Base-by-base conservation (phyloP, 2,113 vertebrate species). In the Lepus americanus region DNA sequence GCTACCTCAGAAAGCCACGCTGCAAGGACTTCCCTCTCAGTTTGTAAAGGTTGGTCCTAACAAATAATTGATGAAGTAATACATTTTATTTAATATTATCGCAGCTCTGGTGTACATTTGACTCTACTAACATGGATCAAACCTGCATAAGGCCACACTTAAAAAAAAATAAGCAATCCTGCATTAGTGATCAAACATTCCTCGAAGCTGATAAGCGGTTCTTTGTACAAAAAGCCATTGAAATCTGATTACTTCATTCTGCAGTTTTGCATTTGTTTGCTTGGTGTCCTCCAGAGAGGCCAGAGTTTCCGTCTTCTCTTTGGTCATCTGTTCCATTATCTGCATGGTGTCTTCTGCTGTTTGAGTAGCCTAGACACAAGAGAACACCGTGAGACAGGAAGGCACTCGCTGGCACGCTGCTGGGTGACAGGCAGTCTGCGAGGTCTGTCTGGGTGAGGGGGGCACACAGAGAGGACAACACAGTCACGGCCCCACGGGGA, bases 321-420 rank as follows among this genome's bases (percentile, higher is more conserved):
- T 98, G 93, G 98, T 98, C 96, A 99, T 98, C 97, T 98, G 98
- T 79, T 99, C 98, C 89, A 99, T 95, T 39, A 98, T 98, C 95
- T 99, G 98, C 29, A 97, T 96, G 81, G 98, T 97, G 91, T 99
- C 98, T 87, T 98, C 99, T 67, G 99, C 98, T 25, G 97, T 97
- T 96, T 99, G 98, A 89, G 98, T 94, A 64, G 98, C 98, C 99
- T 99, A 79, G 10, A 98, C 1, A 77, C 9, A 92, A 95, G 78
- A 95, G 77, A 78, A 80, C 33, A 59, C 2, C 0, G 20, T 97
- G 39, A 96, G 89, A 49, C 82, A 39, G 4, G 20, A 39, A 6
- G n/a, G 4, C 7, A 36, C 9, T 39, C 39, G n/a, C 0, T 6
- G 17, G 4, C 44, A 6, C 36, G 17, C 64, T 19, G 0, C 14